Evolutionary conservation across 2,797 vertebrate species (phyloP), one percentile per base, ranked within the genome.

Genomic region (Malacoctenus gilli): DNA sequence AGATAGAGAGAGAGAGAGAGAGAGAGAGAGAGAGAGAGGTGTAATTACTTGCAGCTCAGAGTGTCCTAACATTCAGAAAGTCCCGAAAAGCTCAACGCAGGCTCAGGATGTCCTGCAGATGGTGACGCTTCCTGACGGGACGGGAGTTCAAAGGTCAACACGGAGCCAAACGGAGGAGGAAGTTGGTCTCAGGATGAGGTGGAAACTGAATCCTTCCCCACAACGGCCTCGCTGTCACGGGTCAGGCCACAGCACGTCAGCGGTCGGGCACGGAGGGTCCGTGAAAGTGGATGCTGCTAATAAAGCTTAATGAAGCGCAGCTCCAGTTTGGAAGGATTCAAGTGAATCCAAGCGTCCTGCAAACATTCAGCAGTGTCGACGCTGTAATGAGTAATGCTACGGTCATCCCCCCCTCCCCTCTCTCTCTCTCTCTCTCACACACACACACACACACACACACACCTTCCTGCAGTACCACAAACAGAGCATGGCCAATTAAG

Each of bases 401-500:
- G 40, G 62, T 54, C 72, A 79, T 62, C 60, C 20, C 37, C 51
- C 46, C 34, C 41, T 6, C 69, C 43, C 34, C 47, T 51, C 2
- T 31, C 5, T n/a, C 3, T 34, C 15, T n/a, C 3, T 30, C 40
- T 12, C 23, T 7, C 14, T 15, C 48, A 51, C 41, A 58, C 46
- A 47, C 46, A 75, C 47, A 61, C 40, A 65, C 46, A 44, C 53
- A 48, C 44, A 28, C 25, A 25, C 48, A 39, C 30, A 42, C 49
- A 49, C 30, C 19, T 51, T 41, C 37, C 28, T 39, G 74, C 78
- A 81, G 77, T 61, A 66, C 69, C 80, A 75, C 84, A 85, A 87
- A 80, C 79, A 80, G 75, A 77, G 81, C 86, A 87, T 79, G 73
- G 85, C 85, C 84, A 88, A 87, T 89, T 83, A 89, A 83, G 67